A percentile compares a stretch with the other conserved stretches of the same genome.
These are phyloP conservation scores for Arge pagana DNA, from an alignment of 2,888 invertebrate species.

Conservation along the genomic window DNA sequence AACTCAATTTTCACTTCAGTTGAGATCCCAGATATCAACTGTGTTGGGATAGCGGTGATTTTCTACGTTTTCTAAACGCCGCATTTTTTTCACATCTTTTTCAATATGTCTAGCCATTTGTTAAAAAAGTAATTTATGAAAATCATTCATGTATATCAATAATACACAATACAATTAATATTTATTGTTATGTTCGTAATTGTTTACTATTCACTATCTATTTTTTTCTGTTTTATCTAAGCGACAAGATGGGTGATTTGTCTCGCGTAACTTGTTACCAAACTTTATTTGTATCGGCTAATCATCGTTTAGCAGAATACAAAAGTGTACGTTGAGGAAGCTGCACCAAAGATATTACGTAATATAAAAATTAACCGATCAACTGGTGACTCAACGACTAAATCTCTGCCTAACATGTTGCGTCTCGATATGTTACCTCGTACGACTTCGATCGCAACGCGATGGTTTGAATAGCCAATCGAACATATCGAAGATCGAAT, in stretches of 20 bases:
- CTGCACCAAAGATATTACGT: constrained; percentile 7
- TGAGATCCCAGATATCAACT: too few relatives aligned
- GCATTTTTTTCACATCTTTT: constrained; percentile 11
- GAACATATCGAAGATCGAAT: too few relatives aligned
- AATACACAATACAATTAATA: constrained; percentile 7
- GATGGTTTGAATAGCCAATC: too few relatives aligned
- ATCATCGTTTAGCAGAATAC: neutral
- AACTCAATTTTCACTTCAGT: constrained; percentile 22
- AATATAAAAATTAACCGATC: too few relatives aligned
- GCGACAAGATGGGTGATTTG: constrained; percentile 1
- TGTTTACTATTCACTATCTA: neutral
- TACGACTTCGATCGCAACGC: too few relatives aligned
- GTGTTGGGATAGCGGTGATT: neutral
- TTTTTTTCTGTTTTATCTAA: neutral
- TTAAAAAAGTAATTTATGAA: constrained; percentile 16
- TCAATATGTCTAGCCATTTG: constrained; percentile 5
- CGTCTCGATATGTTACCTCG: too few relatives aligned
- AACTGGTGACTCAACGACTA: too few relatives aligned
- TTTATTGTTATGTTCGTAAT: neutral
- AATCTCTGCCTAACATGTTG: too few relatives aligned
- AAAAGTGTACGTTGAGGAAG: neutral
- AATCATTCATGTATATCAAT: constrained; percentile 14
- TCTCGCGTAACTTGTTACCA: constrained; percentile 9
- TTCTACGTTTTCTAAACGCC: constrained; percentile 12
- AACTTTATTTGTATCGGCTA: constrained; percentile 6